Evolutionary conservation across 2,113 vertebrate genomes (phyloP), one percentile per base, ranked within the genome.

Genomic region (Rhombomys opimus): DNA sequence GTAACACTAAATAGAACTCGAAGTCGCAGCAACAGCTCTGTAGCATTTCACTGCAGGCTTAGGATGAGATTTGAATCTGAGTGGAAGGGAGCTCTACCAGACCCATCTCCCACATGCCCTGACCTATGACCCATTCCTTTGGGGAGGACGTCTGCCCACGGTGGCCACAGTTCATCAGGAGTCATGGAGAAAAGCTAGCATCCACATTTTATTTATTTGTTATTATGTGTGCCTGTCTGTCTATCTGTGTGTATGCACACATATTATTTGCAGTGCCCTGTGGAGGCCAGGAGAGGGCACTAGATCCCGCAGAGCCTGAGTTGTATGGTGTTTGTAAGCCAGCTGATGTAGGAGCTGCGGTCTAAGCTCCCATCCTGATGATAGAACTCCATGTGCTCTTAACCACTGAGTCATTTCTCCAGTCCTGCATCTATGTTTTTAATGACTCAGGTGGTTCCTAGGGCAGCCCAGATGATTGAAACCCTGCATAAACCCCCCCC

Each of bases 1-100:
- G 8, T 57, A 38, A 80, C 77, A 87, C 90, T 91, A 94, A 96
- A 92, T 93, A 94, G 93, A 96, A 30, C 73, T 46, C 41, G 7
- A 72, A 14, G 72, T 89, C 91, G 15, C 75, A 59, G 61, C 67
- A 23, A 72, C 65, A 67, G 22, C 77, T 67, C 2, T 0, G 10
- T 7, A 12, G 91, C n/a, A 11, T 80, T 38, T 15, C 20, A 35
- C 93, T 63, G 2, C 1, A 6, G 76, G 91, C 85, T 77, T 7
- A 59, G 65, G 30, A 88, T n/a, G 10, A 23, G 94, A 72, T 11
- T 67, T 35, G 59, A 35, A 81, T 85, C 27, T 63, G n/a, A 95
- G 72, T 38, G 61, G 38, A 25, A 46, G n/a, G 7, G 17, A 77
- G 61, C 13, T 15, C n/a, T 72, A 22, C 50, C 63, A 78, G 52